A percentile compares a stretch with the other conserved stretches of the same genome.
Conservation (phyloP, 1,140 invertebrate species). For the Hylyphantes graminicola region DNA sequence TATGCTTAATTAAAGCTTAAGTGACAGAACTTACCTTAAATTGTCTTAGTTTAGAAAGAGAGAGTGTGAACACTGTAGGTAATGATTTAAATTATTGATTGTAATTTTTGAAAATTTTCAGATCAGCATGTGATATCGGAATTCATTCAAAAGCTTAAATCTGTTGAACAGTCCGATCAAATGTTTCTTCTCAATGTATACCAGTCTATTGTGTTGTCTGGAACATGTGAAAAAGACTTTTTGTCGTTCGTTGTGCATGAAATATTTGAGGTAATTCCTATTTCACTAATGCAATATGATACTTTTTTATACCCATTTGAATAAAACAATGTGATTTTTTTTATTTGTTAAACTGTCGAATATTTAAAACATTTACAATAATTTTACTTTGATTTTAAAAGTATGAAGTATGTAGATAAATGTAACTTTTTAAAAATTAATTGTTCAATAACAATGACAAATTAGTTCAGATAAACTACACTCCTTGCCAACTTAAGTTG, state of each 20-base stretch:
- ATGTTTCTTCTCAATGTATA: conserved; percentile 20
- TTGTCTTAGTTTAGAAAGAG: background rate
- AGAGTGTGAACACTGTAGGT: too few relatives aligned
- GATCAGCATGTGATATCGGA: background rate
- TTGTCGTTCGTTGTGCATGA: conserved; percentile 21
- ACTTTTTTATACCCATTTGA: background rate
- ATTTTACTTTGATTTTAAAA: background rate
- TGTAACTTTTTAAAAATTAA: background rate
- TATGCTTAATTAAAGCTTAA: background rate
- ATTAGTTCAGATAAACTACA: too few relatives aligned
- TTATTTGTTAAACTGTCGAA: background rate
- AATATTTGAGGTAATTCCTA: conserved; percentile 19
- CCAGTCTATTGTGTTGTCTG: conserved; percentile 25
- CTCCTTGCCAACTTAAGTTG: too few relatives aligned
- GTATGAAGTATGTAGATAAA: background rate
- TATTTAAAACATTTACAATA: background rate
- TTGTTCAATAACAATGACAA: too few relatives aligned
- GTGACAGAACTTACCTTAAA: background rate
- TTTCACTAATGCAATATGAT: background rate
- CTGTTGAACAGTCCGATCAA: background rate
- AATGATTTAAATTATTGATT: background rate
- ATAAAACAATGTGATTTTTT: background rate
- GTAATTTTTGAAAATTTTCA: background rate
- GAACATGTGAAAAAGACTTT: conserved; percentile 6
- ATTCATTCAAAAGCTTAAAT: conserved; percentile 23